Evolutionary conservation across 2,113 vertebrate species (phyloP), one percentile per base, ranked within the genome.

Genomic region (Cricetomys ansorgei): DNA sequence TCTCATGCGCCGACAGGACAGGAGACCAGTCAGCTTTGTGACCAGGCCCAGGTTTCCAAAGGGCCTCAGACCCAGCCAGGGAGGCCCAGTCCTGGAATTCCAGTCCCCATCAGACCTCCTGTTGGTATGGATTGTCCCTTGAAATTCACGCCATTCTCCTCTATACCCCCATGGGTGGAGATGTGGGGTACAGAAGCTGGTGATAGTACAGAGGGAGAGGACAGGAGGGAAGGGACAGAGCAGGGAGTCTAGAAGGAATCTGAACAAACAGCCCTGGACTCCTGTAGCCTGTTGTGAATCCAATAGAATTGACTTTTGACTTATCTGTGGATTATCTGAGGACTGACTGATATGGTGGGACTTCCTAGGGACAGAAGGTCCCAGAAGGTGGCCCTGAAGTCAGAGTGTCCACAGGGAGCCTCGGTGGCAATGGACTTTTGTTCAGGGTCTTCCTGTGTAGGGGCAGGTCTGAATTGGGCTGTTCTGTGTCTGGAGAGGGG

Each of bases 271-370:
- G 43, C 65, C 76, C 15, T 70, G 64, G 72, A 85, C 90, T 89
- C 90, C 79, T 57, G 0, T 40, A 67, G 59, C 88, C 80, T 89
- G 81, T 95, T 67, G 59, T 40, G 81, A 86, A 81, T 81, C 92
- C 43, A 1, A 83, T 65, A 83, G 88, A 64, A 97, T 97, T 1
- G 91, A 96, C 81, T 90, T 97, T 92, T 95, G 96, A 79, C 92
- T 97, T 92, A 91, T 69, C 88, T 94, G 65, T 88, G 94, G 92
- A 90, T 97, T 90, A 92, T 88, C 92, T 50, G 85, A 94, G 62
- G 43, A 67, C 88, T 85, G 70, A 31, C 69, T 57, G 87, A 79
- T 93, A 57, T 27, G 45, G 23, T 53, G 43, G 53, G 72, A 79
- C 40, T 80, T 65, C 92, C 57, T 5, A 0, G 48, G 29, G 69